Evolutionary conservation across 35 echinoderm and acorn worm genomes (phyloP).

Genomic region (Chiridota heheva): DNA sequence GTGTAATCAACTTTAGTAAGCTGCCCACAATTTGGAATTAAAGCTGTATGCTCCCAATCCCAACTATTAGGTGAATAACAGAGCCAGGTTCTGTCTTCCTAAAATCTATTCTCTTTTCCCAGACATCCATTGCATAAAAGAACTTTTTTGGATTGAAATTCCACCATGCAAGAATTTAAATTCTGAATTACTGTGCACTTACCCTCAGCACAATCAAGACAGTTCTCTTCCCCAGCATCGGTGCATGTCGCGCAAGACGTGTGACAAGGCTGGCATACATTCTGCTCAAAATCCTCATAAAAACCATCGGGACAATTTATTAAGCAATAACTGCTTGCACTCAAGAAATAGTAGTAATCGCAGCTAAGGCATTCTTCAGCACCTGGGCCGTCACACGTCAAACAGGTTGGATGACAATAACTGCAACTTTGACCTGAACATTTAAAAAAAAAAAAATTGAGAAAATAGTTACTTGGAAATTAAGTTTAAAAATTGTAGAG

Average conservation of each 20-base stretch:
- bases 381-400: background rate
- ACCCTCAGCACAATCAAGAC: slow-evolving; percentile 28
- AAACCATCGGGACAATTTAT: slow-evolving; percentile 4
- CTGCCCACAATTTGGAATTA: too few relatives aligned
- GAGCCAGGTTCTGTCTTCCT: too few relatives aligned
- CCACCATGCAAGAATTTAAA: background rate
- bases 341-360: slow-evolving; percentile 33
- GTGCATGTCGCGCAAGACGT: slow-evolving; percentile 8
- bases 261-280: slow-evolving; percentile 13
- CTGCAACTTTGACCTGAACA: background rate
- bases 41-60: too few relatives aligned
- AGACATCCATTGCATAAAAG: too few relatives aligned
- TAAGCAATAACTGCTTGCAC: background rate
- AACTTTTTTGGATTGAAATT: too few relatives aligned
- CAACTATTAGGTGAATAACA: too few relatives aligned
- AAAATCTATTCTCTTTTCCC: too few relatives aligned
- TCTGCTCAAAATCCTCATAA: slow-evolving; percentile 34
- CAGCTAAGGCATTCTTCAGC: slow-evolving; percentile 4
- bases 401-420: background rate
- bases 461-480: too few relatives aligned
- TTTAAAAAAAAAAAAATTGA: too few relatives aligned
- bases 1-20: too few relatives aligned
- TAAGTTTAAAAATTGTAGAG: too few relatives aligned
- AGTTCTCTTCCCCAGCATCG: slow-evolving; percentile 4
- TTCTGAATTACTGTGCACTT: background rate